These are phyloP conservation scores for Centrocercus urophasianus DNA, from an alignment of 2,113 vertebrate species.

Conservation along the genomic window DNA sequence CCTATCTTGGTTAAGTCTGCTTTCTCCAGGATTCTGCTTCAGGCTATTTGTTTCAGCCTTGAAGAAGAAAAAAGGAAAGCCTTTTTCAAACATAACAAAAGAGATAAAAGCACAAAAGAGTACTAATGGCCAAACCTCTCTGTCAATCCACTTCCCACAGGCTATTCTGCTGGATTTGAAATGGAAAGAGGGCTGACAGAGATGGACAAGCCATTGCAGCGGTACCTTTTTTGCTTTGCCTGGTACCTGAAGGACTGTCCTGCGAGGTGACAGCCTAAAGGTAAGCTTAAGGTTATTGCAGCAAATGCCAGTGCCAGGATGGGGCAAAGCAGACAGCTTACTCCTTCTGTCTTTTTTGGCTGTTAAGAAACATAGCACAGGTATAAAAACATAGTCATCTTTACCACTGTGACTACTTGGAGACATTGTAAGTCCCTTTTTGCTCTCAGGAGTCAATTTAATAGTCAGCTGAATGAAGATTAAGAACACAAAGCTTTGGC, in stretches of 20 bases:
- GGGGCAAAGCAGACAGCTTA: background rate
- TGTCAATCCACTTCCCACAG: background rate
- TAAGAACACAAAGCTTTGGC: background rate
- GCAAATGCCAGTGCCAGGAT: background rate
- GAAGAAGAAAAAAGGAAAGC: background rate
- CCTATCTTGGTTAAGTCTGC: background rate
- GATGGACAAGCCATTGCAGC: background rate
- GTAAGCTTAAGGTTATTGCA: background rate
- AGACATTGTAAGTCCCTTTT: background rate
- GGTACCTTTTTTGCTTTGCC: background rate
- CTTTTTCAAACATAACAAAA: background rate
- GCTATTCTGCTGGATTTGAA: background rate
- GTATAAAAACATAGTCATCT: background rate
- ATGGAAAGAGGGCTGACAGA: background rate
- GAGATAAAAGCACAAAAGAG: background rate
- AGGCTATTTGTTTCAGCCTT: background rate
- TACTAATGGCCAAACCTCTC: conserved; percentile 37
- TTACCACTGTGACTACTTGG: background rate
- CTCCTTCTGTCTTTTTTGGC: background rate
- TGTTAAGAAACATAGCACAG: background rate
- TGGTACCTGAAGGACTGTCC: background rate
- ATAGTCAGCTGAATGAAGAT: background rate
- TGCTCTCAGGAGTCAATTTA: background rate
- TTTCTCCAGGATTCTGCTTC: conserved; percentile 6
- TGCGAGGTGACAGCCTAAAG: conserved; percentile 6